phyloP scores from a whole-genome alignment of 2,113 vertebrate species.

The Salminus brasiliensis region DNA sequence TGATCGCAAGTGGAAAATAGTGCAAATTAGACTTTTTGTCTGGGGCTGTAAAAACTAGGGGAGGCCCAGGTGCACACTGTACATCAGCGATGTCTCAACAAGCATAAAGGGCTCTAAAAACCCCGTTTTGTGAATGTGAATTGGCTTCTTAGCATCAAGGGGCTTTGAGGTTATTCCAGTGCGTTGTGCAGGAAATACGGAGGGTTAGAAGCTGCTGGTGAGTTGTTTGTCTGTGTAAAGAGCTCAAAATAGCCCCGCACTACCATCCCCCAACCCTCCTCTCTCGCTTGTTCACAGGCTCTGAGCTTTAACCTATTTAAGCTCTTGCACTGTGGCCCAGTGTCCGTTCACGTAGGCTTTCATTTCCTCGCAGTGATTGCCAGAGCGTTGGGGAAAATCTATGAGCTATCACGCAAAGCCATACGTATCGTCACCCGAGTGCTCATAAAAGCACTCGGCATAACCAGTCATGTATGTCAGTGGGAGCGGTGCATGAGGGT shows the following conservation, averaged over 20 bases:
- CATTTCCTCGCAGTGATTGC: conserved; percentile 27
- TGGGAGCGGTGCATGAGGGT: conserved; percentile 18
- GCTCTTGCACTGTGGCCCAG: conserved; percentile 31
- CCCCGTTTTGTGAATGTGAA: background rate
- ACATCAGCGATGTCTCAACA: background rate
- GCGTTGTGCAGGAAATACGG: conserved; percentile 9
- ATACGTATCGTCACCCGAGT: conserved; percentile 29
- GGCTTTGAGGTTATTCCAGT: conserved; percentile 12
- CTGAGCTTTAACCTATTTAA: conserved; percentile 42
- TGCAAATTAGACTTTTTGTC: too few species aligned
- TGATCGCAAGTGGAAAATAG: too few species aligned
- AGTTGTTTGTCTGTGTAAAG: conserved; percentile 12
- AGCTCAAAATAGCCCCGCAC: conserved; percentile 13
- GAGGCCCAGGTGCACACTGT: background rate
- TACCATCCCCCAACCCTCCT: background rate
- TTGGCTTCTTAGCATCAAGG: background rate
- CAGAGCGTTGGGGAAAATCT: conserved; percentile 29
- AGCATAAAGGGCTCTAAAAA: background rate
- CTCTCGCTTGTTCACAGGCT: background rate
- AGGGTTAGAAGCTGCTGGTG: conserved; percentile 2
- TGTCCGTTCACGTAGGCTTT: conserved; percentile 18
- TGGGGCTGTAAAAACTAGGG: too few species aligned
- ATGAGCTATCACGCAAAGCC: conserved; percentile 23
- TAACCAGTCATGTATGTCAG: conserved; percentile 13
- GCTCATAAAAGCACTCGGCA: conserved; percentile 28